Percentiles rank a stretch among this genome's conserved stretches.
phyloP scores from a whole-genome alignment of 2,113 vertebrate genomes.

The Natator depressus region DNA sequence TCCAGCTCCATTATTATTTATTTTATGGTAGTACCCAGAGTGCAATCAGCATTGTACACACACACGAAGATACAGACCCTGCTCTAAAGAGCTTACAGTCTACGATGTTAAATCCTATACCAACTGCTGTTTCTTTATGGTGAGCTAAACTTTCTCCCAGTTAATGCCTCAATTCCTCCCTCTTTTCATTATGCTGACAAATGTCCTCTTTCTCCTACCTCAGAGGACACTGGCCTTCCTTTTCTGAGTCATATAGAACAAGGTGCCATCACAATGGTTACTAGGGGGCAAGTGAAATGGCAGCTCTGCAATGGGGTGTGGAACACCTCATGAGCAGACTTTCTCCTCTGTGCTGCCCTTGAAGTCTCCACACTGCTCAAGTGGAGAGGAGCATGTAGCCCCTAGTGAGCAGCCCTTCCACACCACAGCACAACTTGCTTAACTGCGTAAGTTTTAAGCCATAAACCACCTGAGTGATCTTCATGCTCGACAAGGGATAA shows the following conservation, averaged over 20 bases:
- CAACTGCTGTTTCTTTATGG: neutral
- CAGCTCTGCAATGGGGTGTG: neutral
- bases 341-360: constrained; percentile 5
- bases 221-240: neutral
- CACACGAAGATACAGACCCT: neutral
- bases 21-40: constrained; percentile 20
- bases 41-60: neutral
- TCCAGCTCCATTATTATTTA: constrained; percentile 16
- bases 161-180: neutral
- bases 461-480: constrained; percentile 65
- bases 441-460: constrained; percentile 42
- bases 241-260: neutral
- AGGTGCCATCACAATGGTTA: neutral
- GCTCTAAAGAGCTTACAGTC: neutral
- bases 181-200: neutral
- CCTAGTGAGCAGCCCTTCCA: constrained; percentile 17
- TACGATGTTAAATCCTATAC: constrained; percentile 38
- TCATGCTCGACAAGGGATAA: constrained; percentile 47
- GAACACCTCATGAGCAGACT: neutral
- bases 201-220: neutral
- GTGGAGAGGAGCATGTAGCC: neutral
- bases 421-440: constrained; percentile 37
- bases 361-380: constrained; percentile 43
- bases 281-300: neutral
- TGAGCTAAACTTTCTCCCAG: neutral